Conservation (phyloP, 2,888 invertebrate species). For the Xylota segnis region DNA sequence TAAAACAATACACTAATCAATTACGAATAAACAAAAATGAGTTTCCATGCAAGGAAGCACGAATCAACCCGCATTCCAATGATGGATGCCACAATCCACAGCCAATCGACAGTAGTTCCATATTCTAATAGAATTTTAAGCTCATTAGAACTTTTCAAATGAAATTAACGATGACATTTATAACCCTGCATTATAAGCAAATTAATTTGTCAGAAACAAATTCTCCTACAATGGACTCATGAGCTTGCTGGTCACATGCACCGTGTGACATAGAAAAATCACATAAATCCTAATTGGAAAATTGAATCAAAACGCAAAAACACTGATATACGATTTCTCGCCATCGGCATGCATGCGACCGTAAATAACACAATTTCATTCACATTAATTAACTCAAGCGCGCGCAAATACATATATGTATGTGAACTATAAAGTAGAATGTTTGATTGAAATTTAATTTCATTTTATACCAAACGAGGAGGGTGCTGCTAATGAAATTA, state of each 20-base stretch:
- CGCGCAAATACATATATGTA: background rate
- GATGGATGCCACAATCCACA: background rate
- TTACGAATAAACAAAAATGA: background rate
- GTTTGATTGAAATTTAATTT: conserved; percentile 2
- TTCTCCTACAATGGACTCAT: background rate
- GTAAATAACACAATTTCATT: conserved; percentile 1
- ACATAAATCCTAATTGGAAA: conserved; percentile 1
- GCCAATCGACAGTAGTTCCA: background rate
- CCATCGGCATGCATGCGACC: background rate
- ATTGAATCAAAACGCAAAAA: conserved; percentile 1
- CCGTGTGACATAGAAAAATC: background rate
- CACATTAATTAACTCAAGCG: conserved; percentile 5
- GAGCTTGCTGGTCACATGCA: background rate
- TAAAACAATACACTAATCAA: background rate
- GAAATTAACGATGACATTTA: background rate
- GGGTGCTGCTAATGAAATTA: background rate
- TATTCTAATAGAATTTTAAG: background rate
- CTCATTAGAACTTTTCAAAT: conserved; percentile 8
- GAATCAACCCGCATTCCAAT: background rate
- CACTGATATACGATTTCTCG: conserved; percentile 6
- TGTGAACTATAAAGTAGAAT: background rate
- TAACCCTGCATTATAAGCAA: background rate
- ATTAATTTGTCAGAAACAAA: background rate
- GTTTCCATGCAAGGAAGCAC: background rate
- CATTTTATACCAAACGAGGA: background rate